A percentile compares a stretch with the other conserved stretches of the same genome.
Conservation (phyloP, 2,888 invertebrate species). For the Cybosia mesomella region DNA sequence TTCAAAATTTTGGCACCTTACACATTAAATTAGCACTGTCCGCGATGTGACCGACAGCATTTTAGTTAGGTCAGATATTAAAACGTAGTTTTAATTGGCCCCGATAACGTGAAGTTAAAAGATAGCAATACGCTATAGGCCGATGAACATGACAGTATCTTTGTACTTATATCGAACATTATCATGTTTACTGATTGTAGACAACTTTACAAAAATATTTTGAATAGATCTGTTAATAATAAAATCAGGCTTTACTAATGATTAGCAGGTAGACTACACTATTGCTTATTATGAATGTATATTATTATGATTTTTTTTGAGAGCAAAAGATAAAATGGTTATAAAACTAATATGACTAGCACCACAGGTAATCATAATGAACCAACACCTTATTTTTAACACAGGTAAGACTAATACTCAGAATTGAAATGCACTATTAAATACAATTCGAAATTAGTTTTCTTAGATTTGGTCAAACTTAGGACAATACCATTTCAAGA, state of each 20-base stretch:
- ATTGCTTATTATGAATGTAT: constrained; percentile 24
- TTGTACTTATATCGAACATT: constrained; percentile 52
- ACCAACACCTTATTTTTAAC: constrained; percentile 26
- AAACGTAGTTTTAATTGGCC: constrained; percentile 53
- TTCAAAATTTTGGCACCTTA: constrained; percentile 52
- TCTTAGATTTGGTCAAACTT: background rate
- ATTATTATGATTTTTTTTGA: constrained; percentile 22
- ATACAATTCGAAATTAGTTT: constrained; percentile 30
- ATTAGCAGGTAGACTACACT: background rate
- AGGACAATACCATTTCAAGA: background rate
- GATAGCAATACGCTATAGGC: constrained; percentile 48
- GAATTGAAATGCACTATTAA: constrained; percentile 53
- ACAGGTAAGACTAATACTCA: constrained; percentile 25
- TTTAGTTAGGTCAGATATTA: constrained; percentile 39
- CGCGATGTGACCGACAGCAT: constrained; percentile 35
- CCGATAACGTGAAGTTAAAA: constrained; percentile 46
- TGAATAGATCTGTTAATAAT: constrained; percentile 26
- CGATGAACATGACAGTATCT: constrained; percentile 35
- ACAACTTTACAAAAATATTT: constrained; percentile 59
- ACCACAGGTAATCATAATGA: constrained; percentile 57
- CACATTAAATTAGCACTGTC: constrained; percentile 29
- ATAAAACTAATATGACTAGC: constrained; percentile 63
- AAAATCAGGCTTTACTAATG: constrained; percentile 16
- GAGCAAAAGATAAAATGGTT: constrained; percentile 18
- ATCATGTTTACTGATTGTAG: constrained; percentile 38